phyloP scores from a whole-genome alignment of 2,797 vertebrate species.

The Saguinus oedipus region DNA sequence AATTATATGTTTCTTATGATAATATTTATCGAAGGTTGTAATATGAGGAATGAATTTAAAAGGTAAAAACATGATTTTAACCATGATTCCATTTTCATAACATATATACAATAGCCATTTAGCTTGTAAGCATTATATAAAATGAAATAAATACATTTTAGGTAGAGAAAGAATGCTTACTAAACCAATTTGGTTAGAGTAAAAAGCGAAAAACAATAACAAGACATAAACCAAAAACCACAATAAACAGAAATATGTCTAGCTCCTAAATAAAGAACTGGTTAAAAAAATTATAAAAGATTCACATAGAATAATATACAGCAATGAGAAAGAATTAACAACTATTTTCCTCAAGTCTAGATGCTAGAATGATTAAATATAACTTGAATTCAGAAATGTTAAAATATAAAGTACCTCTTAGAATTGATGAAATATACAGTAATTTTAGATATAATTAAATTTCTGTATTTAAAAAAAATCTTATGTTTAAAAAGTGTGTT shows the following conservation, averaged over 20 bases:
- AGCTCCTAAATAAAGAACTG: background rate
- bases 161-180: background rate
- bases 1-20: background rate
- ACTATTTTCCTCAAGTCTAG: background rate
- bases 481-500: background rate
- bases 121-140: background rate
- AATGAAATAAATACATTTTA: slow-evolving; percentile 31
- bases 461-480: background rate
- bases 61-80: background rate
- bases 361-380: background rate
- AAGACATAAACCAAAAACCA: background rate
- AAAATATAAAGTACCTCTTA: background rate
- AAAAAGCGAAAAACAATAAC: slow-evolving; percentile 11
- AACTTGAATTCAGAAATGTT: background rate
- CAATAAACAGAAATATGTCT: background rate
- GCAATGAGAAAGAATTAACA: background rate
- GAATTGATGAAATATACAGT: background rate
- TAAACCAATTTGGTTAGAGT: background rate
- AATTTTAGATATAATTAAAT: background rate
- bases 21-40: background rate
- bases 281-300: background rate
- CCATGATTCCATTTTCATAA: background rate
- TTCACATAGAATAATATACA: background rate
- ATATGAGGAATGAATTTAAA: background rate
- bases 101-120: background rate